phyloP scores from a whole-genome alignment of 2,797 vertebrate genomes.

The Erpetoichthys calabaricus region DNA sequence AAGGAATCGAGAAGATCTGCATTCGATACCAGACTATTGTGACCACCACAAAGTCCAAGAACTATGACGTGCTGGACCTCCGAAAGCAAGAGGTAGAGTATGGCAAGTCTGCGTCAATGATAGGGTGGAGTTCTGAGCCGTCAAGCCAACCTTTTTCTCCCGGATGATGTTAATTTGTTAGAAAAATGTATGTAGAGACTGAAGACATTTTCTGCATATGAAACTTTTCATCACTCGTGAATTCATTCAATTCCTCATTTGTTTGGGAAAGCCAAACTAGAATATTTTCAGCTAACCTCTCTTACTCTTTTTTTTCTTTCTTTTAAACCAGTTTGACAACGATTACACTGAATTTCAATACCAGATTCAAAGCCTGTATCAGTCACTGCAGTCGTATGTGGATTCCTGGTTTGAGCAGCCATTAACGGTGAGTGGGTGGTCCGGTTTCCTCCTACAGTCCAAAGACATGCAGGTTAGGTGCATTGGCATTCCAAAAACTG shows the following conservation, averaged over 20 bases:
- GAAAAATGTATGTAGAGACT: too few relatives aligned
- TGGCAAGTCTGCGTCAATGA: background rate
- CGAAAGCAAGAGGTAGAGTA: constrained; percentile 51
- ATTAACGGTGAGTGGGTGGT: constrained; percentile 41
- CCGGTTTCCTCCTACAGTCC: too few relatives aligned
- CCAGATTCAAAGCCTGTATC: constrained; percentile 50
- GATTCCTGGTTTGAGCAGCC: constrained; percentile 54
- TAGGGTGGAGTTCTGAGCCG: too few relatives aligned
- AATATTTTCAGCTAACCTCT: background rate
- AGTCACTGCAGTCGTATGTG: constrained; percentile 50
- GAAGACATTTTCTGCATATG: too few relatives aligned
- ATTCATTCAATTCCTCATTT: too few relatives aligned
- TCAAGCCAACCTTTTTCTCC: background rate
- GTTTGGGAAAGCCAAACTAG: too few relatives aligned
- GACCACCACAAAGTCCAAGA: constrained; percentile 44
- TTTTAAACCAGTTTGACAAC: constrained; percentile 52
- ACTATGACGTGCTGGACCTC: constrained; percentile 62
- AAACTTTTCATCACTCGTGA: too few relatives aligned
- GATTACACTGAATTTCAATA: constrained; percentile 62
- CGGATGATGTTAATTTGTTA: background rate
- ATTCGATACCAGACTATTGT: constrained; percentile 47
- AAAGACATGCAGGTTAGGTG: too few relatives aligned
- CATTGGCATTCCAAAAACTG: too few relatives aligned
- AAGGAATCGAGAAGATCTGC: constrained; percentile 56
- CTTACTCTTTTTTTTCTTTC: constrained; percentile 17